Conservation (phyloP, 2,888 invertebrate genomes). For the Sphinx pinastri region DNA sequence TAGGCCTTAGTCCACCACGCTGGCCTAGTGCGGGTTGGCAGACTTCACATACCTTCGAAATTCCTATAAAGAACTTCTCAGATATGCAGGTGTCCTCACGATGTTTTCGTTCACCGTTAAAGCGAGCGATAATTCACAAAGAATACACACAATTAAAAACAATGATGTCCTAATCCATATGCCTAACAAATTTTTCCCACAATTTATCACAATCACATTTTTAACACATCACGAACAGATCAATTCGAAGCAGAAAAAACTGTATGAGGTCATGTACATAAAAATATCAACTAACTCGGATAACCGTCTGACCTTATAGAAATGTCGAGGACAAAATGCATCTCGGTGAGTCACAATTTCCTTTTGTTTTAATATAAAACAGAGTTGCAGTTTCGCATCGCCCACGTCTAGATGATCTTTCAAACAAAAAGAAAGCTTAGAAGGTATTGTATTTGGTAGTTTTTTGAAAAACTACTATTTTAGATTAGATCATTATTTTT, state of each 20-base stretch:
- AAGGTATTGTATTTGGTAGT: neutral
- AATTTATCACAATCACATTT: too few species aligned
- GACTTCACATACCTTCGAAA: too few species aligned
- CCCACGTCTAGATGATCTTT: neutral
- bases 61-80: too few species aligned
- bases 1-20: too few species aligned
- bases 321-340: constrained; percentile 52
- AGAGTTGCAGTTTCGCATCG: neutral
- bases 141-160: too few species aligned
- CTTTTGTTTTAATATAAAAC: constrained; percentile 29
- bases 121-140: too few species aligned
- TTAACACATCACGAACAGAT: too few species aligned
- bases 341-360: constrained; percentile 40
- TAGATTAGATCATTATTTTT: neutral
- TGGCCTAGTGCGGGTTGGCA: too few species aligned
- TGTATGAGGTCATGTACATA: constrained; percentile 39
- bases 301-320: constrained; percentile 44
- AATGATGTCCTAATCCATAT: too few species aligned
- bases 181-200: too few species aligned
- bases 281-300: constrained; percentile 35
- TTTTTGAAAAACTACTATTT: neutral
- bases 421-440: neutral
- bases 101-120: too few species aligned
- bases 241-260: constrained; percentile 33
- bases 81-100: too few species aligned